These are phyloP conservation scores for Dicerorhinus sumatrensis DNA, from an alignment of 2,113 vertebrate genomes.

Conservation along the genomic window DNA sequence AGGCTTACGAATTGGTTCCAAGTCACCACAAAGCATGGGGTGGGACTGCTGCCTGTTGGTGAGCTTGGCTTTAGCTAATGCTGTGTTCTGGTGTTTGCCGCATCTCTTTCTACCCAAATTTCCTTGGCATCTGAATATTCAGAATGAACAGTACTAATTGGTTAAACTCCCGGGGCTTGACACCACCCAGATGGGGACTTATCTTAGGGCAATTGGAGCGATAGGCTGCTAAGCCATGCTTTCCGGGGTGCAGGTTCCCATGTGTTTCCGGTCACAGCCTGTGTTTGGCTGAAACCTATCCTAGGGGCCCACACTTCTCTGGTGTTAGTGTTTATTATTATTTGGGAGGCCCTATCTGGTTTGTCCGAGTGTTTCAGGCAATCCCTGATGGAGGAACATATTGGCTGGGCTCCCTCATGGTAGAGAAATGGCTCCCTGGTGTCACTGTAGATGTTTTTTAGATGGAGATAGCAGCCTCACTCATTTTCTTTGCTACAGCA, in stretches of 20 bases:
- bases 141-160: not conserved
- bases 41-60: too few relatives aligned
- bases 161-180: not conserved
- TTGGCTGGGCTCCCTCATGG: not conserved
- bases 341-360: not conserved
- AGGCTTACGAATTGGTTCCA: not conserved
- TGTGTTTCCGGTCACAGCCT: not conserved
- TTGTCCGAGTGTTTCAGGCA: not conserved
- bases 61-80: not conserved
- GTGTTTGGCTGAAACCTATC: not conserved
- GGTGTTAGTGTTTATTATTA: not conserved
- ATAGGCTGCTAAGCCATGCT: not conserved
- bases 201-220: not conserved
- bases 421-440: not conserved
- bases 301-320: not conserved
- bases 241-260: not conserved
- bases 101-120: not conserved
- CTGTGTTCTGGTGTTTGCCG: not conserved
- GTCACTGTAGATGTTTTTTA: not conserved
- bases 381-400: not conserved
- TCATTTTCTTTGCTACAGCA: too few relatives aligned
- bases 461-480: too few relatives aligned
- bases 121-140: not conserved
- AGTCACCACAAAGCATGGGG: not conserved
- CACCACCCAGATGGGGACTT: too few relatives aligned